Evolutionary conservation across 64 coral and sea anemone genomes (phyloP).

Genomic region (Pachyseris speciosa): DNA sequence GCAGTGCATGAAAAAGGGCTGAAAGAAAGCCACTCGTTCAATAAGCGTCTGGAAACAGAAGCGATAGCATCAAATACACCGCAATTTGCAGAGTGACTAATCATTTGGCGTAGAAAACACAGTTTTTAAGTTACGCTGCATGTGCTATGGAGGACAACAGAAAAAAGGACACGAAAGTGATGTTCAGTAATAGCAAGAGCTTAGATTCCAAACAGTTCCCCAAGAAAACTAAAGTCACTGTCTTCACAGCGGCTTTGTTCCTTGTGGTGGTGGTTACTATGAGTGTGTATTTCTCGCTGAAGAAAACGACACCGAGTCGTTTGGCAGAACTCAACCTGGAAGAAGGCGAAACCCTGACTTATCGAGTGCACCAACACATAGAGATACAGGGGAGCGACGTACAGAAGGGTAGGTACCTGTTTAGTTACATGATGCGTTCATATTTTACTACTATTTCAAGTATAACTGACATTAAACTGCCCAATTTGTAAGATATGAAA

Average conservation of each 20-base stretch:
- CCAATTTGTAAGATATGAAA: not conserved
- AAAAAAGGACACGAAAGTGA: too few species aligned
- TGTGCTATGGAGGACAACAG: too few species aligned
- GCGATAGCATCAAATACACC: too few species aligned
- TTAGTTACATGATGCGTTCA: not conserved
- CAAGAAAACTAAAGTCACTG: too few species aligned
- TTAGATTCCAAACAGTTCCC: too few species aligned
- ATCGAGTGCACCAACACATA: not conserved
- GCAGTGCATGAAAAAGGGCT: too few species aligned
- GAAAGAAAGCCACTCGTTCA: too few species aligned
- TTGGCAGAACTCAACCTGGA: not conserved
- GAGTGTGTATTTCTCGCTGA: not conserved
- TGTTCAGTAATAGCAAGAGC: too few species aligned
- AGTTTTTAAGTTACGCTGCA: too few species aligned
- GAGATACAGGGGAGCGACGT: not conserved
- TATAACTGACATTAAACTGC: not conserved
- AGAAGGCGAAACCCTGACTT: constrained; percentile 2
- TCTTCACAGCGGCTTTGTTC: not conserved
- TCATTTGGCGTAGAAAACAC: too few species aligned
- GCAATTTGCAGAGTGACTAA: too few species aligned
- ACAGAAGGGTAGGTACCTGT: not conserved
- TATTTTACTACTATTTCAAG: not conserved
- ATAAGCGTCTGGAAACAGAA: too few species aligned
- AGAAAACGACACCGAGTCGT: not conserved
- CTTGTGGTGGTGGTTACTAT: not conserved